phyloP scores from a whole-genome alignment of 2,113 vertebrate genomes.

The Gymnocephalus cernua region DNA sequence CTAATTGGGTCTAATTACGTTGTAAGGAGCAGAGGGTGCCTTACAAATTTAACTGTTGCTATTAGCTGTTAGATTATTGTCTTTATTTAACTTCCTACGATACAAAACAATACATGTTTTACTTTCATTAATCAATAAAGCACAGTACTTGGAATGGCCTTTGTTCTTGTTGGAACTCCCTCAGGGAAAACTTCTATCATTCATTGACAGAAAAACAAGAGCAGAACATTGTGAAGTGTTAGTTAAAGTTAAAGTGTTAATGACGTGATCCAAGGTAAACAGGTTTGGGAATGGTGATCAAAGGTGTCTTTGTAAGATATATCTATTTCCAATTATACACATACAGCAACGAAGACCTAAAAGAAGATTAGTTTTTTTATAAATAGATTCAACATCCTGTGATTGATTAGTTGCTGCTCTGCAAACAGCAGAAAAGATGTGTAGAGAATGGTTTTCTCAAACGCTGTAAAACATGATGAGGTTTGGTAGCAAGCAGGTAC shows the following conservation, averaged over 20 bases:
- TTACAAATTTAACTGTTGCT: background rate
- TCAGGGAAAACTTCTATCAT: background rate
- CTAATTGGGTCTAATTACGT: background rate
- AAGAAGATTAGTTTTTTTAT: background rate
- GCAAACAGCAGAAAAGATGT: background rate
- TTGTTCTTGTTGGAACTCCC: background rate
- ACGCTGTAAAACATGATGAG: constrained; percentile 23
- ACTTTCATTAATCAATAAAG: no score
- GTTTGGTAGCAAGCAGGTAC: background rate
- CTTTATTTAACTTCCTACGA: background rate
- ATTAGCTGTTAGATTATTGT: background rate
- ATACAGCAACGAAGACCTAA: background rate
- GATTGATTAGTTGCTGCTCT: background rate
- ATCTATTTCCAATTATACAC: background rate
- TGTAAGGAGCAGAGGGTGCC: background rate
- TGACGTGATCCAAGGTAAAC: background rate
- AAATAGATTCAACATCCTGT: background rate
- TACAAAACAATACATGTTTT: background rate
- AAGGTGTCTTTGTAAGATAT: background rate
- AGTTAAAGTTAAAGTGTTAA: background rate
- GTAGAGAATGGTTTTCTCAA: background rate
- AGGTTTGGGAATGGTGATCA: background rate
- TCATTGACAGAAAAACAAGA: background rate
- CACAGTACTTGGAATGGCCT: no score
- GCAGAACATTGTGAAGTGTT: background rate